Evolutionary conservation across 2,797 vertebrate genomes (phyloP).

Genomic region (Scolopax rusticola): DNA sequence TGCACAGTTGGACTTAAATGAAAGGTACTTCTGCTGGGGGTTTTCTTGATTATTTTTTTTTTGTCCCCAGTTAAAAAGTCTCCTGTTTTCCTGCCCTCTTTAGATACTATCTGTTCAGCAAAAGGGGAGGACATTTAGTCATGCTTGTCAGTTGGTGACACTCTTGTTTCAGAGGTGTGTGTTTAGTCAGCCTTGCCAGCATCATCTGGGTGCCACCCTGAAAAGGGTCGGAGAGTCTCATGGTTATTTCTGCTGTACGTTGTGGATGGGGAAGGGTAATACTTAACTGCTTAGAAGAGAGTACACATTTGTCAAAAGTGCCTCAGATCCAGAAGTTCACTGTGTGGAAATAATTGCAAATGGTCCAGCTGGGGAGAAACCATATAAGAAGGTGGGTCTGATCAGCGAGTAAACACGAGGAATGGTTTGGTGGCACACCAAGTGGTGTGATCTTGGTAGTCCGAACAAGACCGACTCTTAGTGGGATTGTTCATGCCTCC

Average conservation of each 20-base stretch:
- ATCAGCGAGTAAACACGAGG: not conserved
- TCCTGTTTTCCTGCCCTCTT: not conserved
- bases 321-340: not conserved
- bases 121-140: not conserved
- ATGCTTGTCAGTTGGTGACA: not conserved
- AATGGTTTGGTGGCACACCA: not conserved
- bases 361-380: not conserved
- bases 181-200: not conserved
- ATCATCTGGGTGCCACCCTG: not conserved
- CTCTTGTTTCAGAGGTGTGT: not conserved
- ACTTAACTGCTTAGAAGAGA: not conserved
- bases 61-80: not conserved
- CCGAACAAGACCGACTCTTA: not conserved
- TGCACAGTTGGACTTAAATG: not conserved
- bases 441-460: not conserved
- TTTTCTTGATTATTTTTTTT: not conserved
- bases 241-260: not conserved
- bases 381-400: not conserved
- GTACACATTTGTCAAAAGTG: not conserved
- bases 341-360: not conserved
- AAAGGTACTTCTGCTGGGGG: not conserved
- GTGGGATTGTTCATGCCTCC: not conserved
- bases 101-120: not conserved
- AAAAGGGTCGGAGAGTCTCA: not conserved
- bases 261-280: not conserved